Base-by-base conservation (phyloP, 2,113 vertebrate species). In the Saimiri boliviensis region DNA sequence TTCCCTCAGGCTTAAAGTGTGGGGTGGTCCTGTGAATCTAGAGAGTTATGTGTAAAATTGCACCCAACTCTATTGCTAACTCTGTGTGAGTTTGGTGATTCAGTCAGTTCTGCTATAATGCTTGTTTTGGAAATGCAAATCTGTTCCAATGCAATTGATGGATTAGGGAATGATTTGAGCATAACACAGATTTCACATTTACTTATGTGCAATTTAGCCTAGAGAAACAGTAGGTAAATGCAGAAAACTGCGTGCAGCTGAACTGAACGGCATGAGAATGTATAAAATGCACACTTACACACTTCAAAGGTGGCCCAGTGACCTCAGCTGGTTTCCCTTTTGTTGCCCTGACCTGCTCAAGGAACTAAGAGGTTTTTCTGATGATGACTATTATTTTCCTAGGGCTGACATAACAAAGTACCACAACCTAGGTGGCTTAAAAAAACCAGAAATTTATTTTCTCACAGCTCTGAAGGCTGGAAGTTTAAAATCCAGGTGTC, bases 171-270 rank as follows among this genome's bases (percentile, higher is more conserved):
- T 45, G 37, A 70, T 86, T 32, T 94, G 74, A 97, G 63, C 54
- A 42, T 76, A 76, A 63, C 58, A 63, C 2, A 2, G 42, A 92
- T 86, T 92, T 92, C 92, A 97, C 71, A 35, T 97, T 93, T 40
- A 45, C 49, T 95, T 82, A 45, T 56, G 30, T 86, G 68, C 40
- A 45, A 68, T 52, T 92, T 68, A 76, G 63, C 79, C n/a, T 66
- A 25, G 4, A 95, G 81, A 90, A 76, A 58, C 5, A 30, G 52
- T 40, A 56, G 71, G 63, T 89, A 68, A 89, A 11, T 91, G 30
- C 63, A 73, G 71, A 82, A 70, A 91, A 42, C 8, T 11, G n/a
- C 14, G 3, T 25, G 9, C 5, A 3, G 93, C 37, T n/a, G 49
- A 71, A 27, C 19, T 0, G 42, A 85, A 37, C 1, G 20, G 45